Base-by-base conservation (phyloP, 2,888 invertebrate genomes). In the Rotaria socialis region DNA sequence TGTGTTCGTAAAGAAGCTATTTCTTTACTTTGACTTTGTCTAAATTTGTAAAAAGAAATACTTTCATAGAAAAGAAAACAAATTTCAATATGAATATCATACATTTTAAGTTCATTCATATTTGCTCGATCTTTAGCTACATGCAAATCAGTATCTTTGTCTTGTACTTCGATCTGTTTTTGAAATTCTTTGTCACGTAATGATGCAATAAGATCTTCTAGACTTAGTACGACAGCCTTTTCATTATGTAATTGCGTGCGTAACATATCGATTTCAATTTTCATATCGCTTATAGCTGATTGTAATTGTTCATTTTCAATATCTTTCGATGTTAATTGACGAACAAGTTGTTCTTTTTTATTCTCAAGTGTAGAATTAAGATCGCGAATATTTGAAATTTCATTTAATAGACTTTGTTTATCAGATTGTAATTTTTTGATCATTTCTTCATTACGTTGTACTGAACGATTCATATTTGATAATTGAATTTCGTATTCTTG, bases 121-220 rank as follows among this genome's bases (percentile, higher is more conserved):
- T 89, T 89, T 35, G 91, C 89, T 80, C 91, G 88, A 87, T 91
- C 91, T 88, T 89, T 90, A 52, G 91, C 88, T 88, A 91, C 89
- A 88, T 91, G 90, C 27, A 91, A 89, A 88, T 91, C 91, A 0
- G 91, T 90, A 41, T 89, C 89, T 84, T 89, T 89, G 88, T 91
- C 91, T 88, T 91, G 91, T n/a, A 89, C 87, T 35, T 89, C 88
- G 50, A 91, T 88, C 88, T 91, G 91, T 22, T 88, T 88, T 87
- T 90, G 90, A 89, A 91, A 91, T 87, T 91, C 91, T 88, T 91
- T 91, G 88, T 91, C 91, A 11, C 91, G 86, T 88, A 90, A 91
- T 27, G 88, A 89, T 87, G 90, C 89, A 75, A 91, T 88, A 11
- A 91, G 87, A 84, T 89, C 88, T 88, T 91, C 91, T 85, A 91